phyloP scores from a whole-genome alignment of 2,888 invertebrate genomes.

The Lasioglossum leucozonium region DNA sequence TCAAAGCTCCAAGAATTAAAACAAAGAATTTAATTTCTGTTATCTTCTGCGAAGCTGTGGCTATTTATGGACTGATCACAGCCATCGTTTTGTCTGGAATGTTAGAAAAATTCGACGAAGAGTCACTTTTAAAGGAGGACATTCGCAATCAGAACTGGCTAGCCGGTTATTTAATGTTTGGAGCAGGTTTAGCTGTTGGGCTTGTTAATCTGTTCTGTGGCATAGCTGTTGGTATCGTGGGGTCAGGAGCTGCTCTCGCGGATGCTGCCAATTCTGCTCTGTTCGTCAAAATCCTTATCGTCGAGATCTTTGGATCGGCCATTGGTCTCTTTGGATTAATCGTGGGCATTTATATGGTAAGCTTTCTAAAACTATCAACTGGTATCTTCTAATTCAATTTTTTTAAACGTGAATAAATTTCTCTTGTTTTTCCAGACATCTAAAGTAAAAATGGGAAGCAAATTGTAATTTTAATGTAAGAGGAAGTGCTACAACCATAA shows the following conservation, averaged over 20 bases:
- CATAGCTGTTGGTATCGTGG: constrained; percentile 98
- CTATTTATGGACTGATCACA: constrained; percentile 99
- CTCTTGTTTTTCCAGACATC: constrained; percentile 85
- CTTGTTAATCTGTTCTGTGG: constrained; percentile 98
- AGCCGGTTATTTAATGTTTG: constrained; percentile 97
- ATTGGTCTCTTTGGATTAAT: constrained; percentile 99
- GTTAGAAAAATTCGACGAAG: constrained; percentile 85
- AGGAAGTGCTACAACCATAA: constrained; percentile 4
- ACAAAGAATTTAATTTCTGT: constrained; percentile 99
- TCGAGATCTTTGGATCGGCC: constrained; percentile 99
- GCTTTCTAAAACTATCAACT: constrained; percentile 44
- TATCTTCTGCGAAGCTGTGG: constrained; percentile 99
- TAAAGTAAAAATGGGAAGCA: constrained; percentile 90
- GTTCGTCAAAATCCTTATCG: constrained; percentile 99
- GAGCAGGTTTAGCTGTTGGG: constrained; percentile 97
- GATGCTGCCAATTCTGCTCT: constrained; percentile 98
- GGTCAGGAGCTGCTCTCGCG: constrained; percentile 98
- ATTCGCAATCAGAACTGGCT: constrained; percentile 88
- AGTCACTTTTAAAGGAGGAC: constrained; percentile 34
- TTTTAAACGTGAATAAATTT: constrained; percentile 16
- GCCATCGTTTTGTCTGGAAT: constrained; percentile 98
- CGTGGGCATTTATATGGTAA: constrained; percentile 97
- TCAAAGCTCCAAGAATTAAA: constrained; percentile 99
- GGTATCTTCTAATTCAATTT: background rate
- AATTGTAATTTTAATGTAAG: constrained; percentile 46